Conservation (phyloP, 2,888 invertebrate genomes). For the Cremastobaeus sp. region DNA sequence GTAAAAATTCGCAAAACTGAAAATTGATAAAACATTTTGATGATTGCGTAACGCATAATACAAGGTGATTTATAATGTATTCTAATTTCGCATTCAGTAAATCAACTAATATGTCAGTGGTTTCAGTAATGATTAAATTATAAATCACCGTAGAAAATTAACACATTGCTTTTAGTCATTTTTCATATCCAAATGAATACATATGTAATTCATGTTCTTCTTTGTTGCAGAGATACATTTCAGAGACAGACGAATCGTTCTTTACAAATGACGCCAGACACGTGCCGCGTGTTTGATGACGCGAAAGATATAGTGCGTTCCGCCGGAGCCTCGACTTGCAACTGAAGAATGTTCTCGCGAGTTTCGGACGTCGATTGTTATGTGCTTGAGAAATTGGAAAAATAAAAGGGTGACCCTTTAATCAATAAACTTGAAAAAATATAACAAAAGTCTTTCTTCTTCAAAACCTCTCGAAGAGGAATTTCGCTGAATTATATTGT, state of each 20-base stretch:
- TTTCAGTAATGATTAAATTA: conserved; percentile 48
- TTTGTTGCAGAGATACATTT: conserved; percentile 57
- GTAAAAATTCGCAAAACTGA: conserved; percentile 7
- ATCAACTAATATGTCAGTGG: conserved; percentile 36
- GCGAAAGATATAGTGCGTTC: conserved; percentile 56
- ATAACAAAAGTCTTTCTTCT: too few species aligned
- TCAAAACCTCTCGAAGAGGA: too few species aligned
- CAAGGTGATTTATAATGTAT: conserved; percentile 40
- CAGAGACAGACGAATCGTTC: conserved; percentile 59
- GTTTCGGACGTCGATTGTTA: conserved; percentile 28
- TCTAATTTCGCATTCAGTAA: too few species aligned
- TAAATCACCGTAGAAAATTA: conserved; percentile 46
- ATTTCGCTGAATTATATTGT: too few species aligned
- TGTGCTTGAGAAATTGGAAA: too few species aligned
- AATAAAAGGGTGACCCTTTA: too few species aligned
- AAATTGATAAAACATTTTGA: not conserved
- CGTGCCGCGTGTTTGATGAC: conserved; percentile 60
- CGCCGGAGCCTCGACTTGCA: conserved; percentile 39
- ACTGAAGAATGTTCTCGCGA: conserved; percentile 38
- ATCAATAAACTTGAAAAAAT: too few species aligned
- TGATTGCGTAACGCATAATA: conserved; percentile 14
- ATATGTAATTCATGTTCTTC: conserved; percentile 53
- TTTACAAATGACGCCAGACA: conserved; percentile 59
- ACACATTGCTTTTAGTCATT: conserved; percentile 49
- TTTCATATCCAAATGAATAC: conserved; percentile 53